phyloP scores from a whole-genome alignment of 2,113 vertebrate genomes.

The Ammodytes marinus region DNA sequence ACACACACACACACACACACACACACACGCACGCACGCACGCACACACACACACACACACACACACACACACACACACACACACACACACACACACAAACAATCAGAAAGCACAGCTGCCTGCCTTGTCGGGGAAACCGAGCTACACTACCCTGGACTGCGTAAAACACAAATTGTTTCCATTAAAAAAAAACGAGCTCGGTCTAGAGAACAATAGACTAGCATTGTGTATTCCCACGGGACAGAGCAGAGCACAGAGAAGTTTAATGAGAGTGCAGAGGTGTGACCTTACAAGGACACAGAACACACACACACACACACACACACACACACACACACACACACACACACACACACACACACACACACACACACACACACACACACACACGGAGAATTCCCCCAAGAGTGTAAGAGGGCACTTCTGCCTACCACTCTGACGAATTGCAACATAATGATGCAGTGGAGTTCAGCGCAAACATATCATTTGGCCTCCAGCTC shows the following conservation, averaged over 20 bases:
- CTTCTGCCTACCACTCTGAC: conserved; percentile 64
- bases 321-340: conserved; percentile 13
- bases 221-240: conserved; percentile 73
- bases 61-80: no score
- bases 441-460: conserved; percentile 77
- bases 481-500: conserved; percentile 81
- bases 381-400: conserved; percentile 46
- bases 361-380: conserved; percentile 13
- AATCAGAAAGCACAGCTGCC: conserved; percentile 69
- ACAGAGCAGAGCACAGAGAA: conserved; percentile 42
- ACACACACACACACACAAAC: conserved; percentile 35
- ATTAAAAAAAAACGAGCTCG: conserved; percentile 62
- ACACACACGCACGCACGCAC: conserved; percentile 12
- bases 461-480: conserved; percentile 68
- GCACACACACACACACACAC: conserved; percentile 41
- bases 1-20: conserved; percentile 23
- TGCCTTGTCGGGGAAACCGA: conserved; percentile 61
- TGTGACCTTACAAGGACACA: conserved; percentile 59
- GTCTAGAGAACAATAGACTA: conserved; percentile 70
- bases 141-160: conserved; percentile 53
- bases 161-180: conserved; percentile 77
- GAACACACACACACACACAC: conserved; percentile 41
- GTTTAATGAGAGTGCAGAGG: conserved; percentile 73
- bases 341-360: conserved; percentile 27
- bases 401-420: conserved; percentile 56